These are phyloP conservation scores for Archaeoteleia sp. DNA, from an alignment of 2,888 invertebrate species.

Conservation along the genomic window DNA sequence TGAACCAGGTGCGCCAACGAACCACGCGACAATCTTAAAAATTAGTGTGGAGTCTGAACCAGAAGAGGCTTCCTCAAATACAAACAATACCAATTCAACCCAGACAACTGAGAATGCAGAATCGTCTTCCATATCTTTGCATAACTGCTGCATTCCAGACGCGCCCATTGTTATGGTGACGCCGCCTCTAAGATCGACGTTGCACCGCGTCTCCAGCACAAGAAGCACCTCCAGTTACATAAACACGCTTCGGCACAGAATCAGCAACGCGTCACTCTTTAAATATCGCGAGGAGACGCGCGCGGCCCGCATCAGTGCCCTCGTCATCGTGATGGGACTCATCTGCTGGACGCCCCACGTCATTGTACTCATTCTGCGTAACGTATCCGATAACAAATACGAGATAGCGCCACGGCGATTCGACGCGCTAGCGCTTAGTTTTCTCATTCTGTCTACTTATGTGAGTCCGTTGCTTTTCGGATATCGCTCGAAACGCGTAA, in stretches of 20 bases:
- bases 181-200: constrained; percentile 73
- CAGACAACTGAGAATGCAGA: constrained; percentile 9
- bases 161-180: constrained; percentile 77
- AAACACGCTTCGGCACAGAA: constrained; percentile 84
- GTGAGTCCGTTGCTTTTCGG: constrained; percentile 87
- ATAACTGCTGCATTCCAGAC: constrained; percentile 67
- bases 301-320: constrained; percentile 89
- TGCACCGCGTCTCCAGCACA: constrained; percentile 72
- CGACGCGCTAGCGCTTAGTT: constrained; percentile 66
- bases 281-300: constrained; percentile 91
- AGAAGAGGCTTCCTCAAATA: background rate
- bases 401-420: constrained; percentile 61
- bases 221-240: constrained; percentile 80
- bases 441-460: constrained; percentile 79
- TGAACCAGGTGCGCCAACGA: too few species aligned
- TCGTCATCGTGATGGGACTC: constrained; percentile 83
- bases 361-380: constrained; percentile 75
- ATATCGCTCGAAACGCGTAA: constrained; percentile 82
- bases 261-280: constrained; percentile 89
- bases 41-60: constrained; percentile 10
- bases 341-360: constrained; percentile 78
- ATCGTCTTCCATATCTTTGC: constrained; percentile 55
- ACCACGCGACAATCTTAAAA: too few species aligned
- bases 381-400: constrained; percentile 64
- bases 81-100: background rate